phyloP scores from a whole-genome alignment of 37 sponge, comb jelly and placozoan genomes.

The Aphrocallistes beatrix region DNA sequence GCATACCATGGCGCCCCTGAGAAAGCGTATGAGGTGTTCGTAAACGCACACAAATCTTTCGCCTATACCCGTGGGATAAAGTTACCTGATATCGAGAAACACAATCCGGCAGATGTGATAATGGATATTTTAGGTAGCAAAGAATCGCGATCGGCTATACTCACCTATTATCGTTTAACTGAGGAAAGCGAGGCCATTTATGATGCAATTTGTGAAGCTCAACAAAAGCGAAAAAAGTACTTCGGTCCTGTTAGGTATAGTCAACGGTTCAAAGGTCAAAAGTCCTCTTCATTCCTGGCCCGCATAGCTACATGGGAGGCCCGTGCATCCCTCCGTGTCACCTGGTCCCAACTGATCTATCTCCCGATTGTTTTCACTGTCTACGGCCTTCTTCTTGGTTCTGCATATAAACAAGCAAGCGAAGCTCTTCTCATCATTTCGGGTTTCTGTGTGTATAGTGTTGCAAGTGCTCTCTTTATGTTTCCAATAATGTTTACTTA shows the following conservation, averaged over 20 bases:
- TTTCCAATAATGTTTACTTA: constrained; percentile 66
- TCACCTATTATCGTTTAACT: constrained; percentile 28
- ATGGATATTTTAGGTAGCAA: constrained; percentile 68
- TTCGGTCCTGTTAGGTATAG: not conserved
- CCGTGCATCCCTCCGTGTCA: constrained; percentile 37
- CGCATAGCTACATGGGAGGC: constrained; percentile 42
- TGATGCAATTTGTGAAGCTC: constrained; percentile 37
- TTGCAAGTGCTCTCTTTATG: constrained; percentile 85
- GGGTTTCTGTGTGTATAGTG: constrained; percentile 82
- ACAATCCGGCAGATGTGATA: constrained; percentile 45
- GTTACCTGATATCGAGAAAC: constrained; percentile 19
- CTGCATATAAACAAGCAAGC: constrained; percentile 47
- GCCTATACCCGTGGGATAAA: not conserved
- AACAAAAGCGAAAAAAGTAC: not conserved
- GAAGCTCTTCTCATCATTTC: constrained; percentile 50
- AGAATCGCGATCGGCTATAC: constrained; percentile 23
- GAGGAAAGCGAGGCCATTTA: constrained; percentile 27
- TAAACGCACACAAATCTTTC: not conserved
- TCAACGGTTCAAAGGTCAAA: not conserved
- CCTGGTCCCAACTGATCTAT: constrained; percentile 23
- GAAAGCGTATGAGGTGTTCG: constrained; percentile 58
- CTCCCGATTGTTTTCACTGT: constrained; percentile 52
- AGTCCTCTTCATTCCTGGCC: not conserved
- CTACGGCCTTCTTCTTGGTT: constrained; percentile 53
- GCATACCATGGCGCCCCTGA: constrained; percentile 81